phyloP scores from a whole-genome alignment of 2,888 invertebrate species.

The Parascotia fuliginaria region DNA sequence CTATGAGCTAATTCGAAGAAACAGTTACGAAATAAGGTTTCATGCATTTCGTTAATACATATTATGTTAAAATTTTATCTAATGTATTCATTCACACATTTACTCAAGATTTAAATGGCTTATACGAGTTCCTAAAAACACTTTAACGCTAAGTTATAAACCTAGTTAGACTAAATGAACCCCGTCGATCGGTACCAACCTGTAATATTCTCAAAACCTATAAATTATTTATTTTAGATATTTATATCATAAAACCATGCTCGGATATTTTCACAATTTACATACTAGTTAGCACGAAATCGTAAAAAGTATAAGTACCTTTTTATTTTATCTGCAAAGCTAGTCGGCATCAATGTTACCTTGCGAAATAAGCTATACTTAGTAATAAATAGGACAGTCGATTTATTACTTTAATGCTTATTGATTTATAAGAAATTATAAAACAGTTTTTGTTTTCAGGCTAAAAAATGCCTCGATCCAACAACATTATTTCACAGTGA shows the following conservation, averaged over 20 bases:
- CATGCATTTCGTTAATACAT: too few species aligned
- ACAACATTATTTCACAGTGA: slow-evolving; percentile 97
- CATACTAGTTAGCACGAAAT: slow-evolving; percentile 14
- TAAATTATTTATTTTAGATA: slow-evolving; percentile 17
- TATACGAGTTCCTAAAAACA: too few species aligned
- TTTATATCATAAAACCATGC: slow-evolving; percentile 11
- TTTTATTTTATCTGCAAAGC: neutral
- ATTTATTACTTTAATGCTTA: too few species aligned
- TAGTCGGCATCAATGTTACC: neutral
- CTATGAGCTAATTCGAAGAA: too few species aligned
- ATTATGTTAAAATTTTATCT: too few species aligned
- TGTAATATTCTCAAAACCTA: slow-evolving; percentile 17
- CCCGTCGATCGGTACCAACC: slow-evolving; percentile 25
- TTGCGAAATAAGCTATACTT: neutral
- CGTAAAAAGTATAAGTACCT: slow-evolving; percentile 2
- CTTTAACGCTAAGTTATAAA: too few species aligned
- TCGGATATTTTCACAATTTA: slow-evolving; percentile 21
- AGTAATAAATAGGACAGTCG: neutral
- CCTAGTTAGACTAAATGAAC: neutral
- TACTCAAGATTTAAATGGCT: slow-evolving; percentile 16
- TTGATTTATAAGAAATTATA: too few species aligned
- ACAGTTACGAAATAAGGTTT: too few species aligned
- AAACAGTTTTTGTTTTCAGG: slow-evolving; percentile 65
- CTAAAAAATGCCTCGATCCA: slow-evolving; percentile 95
- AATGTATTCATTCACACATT: neutral